A percentile compares a stretch with the other conserved stretches of the same genome.
Conservation (phyloP, 2,113 vertebrate species). For the Zosterops borbonicus region DNA sequence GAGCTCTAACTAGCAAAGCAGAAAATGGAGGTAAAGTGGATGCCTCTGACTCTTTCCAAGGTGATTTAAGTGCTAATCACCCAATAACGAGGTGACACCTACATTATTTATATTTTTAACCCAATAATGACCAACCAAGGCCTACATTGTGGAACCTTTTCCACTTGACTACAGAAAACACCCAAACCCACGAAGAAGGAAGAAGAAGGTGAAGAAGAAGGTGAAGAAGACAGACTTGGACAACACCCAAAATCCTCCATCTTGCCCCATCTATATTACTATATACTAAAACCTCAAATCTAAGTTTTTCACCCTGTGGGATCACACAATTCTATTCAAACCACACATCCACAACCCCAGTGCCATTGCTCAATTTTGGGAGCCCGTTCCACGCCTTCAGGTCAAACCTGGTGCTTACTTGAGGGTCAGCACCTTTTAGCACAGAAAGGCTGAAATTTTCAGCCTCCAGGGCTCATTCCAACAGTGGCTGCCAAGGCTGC, state of each 20-base stretch:
- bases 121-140: neutral
- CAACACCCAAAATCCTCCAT: neutral
- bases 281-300: neutral
- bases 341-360: neutral
- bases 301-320: neutral
- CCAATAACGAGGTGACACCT: neutral
- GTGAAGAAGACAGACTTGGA: neutral
- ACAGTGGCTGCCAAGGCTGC: neutral
- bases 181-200: neutral
- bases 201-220: neutral
- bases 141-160: neutral
- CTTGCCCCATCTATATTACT: neutral
- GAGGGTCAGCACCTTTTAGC: neutral
- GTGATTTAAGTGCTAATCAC: too few relatives aligned
- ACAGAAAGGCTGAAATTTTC: neutral
- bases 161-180: neutral
- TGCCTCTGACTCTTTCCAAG: too few relatives aligned
- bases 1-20: too few relatives aligned
- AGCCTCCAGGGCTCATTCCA: neutral
- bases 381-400: neutral
- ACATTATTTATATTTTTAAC: neutral
- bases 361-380: too few relatives aligned
- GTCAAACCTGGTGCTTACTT: neutral
- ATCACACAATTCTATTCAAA: neutral
- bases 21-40: too few relatives aligned